Evolutionary conservation across 2,113 vertebrate genomes (phyloP), one percentile per base, ranked within the genome.

Genomic region (mouse (Mus musculus)): DNA sequence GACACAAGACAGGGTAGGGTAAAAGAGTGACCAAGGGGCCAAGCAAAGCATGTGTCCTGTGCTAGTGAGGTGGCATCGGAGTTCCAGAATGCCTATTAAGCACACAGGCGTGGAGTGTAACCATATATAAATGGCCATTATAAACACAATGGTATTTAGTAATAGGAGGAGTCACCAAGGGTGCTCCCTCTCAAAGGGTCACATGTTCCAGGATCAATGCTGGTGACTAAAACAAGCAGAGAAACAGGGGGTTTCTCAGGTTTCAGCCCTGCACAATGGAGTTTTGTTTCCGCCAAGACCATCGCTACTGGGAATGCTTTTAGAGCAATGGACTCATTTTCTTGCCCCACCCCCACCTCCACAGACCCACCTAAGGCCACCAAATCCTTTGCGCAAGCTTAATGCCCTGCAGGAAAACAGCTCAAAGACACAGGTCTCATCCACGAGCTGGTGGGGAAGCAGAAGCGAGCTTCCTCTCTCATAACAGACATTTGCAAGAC

Each of bases 211-310:
- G 95, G 94, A 98, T 97, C 96, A 96, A 91, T 95, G 84, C 46
- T 97, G 93, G 73, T 85, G 95, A 98, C 96, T 78, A 95, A 96
- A 97, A 97, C 90, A 84, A 97, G 69, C 46, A 49, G 0, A 0
- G 28, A 86, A 96, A 97, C 91, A 96, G 88, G 96, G 97, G 97
- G 78, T 97, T 97, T 97, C 96, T 98, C 95, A 91, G 82, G 93
- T 98, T 98, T 97, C 76, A 93, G 46, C 7, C 46, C 69, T 63
- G 65, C 56, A 97, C 75, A 97, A 94, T 59, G 76, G 67, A 95
- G 90, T 98, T 97, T 89, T 80, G 97, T 97, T 97, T 56, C 90
- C 93, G 39, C 2, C 8, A 97, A 98, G 95, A 96, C 95, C 94
- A 52, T 81, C 26, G 67, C 90, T 92, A 92, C 93, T 69, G 65